Evolutionary conservation across 2,797 vertebrate species (phyloP), one percentile per base, ranked within the genome.

Genomic region (Selene dorsalis): DNA sequence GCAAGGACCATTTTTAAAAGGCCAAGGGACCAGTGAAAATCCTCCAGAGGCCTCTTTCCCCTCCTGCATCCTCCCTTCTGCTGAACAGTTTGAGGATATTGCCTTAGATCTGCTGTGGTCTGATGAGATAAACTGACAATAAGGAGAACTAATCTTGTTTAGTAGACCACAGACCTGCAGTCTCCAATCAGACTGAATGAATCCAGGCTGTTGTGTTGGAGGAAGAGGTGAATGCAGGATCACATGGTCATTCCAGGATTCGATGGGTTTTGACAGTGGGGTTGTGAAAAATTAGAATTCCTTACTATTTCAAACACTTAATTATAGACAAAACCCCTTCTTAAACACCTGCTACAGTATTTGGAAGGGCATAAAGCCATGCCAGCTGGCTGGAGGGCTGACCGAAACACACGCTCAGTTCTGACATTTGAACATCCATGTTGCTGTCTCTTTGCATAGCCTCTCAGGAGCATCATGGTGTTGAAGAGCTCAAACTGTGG

Each of bases 131-230:
- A 68, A 86, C 85, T 73, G 63, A 70, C 74, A 87, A 79, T 35
- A 74, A 50, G 55, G 71, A 58, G 41, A 83, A 41, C 64, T 84
- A 81, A 88, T 80, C 69, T 63, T 79, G 75, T 91, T 89, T 86
- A 76, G 32, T 64, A 20, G 62, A 73, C 66, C 61, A 55, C 74
- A 89, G 73, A 64, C 30, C 50, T 0, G 18, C 70, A 70, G 30
- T 26, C 41, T 69, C 62, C 80, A 56, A 84, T 83, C 41, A 62
- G 52, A 58, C 6, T 77, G 58, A 69, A 72, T 62, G 58, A 73
- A 65, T 74, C n/a, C 62, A 61, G 18, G 48, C 26, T 28, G 28
- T 8, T 60, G 63, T 47, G 58, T 52, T 58, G 30, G 35, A 45
- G 4, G 69, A 52, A 14, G 69, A 66, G 16, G 41, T 18, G 72